These are phyloP conservation scores for Acrocephalus kingi DNA, from an alignment of 2,113 vertebrate genomes.

Conservation along the genomic window DNA sequence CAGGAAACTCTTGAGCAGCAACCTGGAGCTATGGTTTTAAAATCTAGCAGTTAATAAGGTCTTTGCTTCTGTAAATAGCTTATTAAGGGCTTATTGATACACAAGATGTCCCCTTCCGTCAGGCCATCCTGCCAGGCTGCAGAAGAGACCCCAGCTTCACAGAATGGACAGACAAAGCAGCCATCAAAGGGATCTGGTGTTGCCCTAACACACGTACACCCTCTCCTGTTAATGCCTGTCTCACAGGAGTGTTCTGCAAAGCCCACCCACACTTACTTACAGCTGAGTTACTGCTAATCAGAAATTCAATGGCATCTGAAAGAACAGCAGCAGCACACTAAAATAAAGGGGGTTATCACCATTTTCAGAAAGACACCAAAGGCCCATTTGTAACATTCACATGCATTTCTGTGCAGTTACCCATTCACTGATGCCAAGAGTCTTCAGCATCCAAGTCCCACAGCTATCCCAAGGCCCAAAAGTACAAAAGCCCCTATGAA, in stretches of 20 bases:
- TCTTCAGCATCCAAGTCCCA: not conserved
- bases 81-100: constrained; percentile 11
- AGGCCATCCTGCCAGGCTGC: not conserved
- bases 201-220: not conserved
- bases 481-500: not conserved
- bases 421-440: not conserved
- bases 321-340: not conserved
- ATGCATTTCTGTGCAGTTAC: not conserved
- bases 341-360: not conserved
- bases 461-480: not conserved
- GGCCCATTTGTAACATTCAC: not conserved
- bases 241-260: not conserved
- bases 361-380: not conserved
- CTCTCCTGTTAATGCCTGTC: not conserved
- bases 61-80: constrained; percentile 26
- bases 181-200: rapidly evolving
- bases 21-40: not conserved
- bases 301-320: not conserved
- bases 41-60: not conserved
- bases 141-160: not conserved
- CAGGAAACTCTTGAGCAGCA: not conserved
- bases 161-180: rapidly evolving
- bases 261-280: not conserved
- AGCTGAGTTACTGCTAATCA: not conserved
- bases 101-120: not conserved